These are phyloP conservation scores for Drosophila cyrtoloma DNA, from an alignment of 2,888 invertebrate genomes.

Conservation along the genomic window DNA sequence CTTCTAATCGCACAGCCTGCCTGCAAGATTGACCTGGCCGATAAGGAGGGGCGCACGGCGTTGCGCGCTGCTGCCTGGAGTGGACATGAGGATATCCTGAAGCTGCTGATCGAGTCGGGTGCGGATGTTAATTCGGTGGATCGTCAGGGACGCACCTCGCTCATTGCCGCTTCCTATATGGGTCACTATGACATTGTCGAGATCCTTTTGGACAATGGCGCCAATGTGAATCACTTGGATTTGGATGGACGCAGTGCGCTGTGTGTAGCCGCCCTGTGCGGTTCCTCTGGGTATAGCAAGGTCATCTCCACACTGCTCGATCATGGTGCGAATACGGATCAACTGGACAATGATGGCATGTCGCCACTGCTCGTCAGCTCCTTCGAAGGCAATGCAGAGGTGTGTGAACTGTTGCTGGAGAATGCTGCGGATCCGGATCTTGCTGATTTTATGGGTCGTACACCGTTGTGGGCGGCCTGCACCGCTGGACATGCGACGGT, in stretches of 20 bases:
- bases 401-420: constrained; percentile 95
- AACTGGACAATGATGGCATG: constrained; percentile 94
- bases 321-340: constrained; percentile 92
- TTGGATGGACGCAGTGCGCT: constrained; percentile 95
- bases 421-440: constrained; percentile 97
- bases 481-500: constrained; percentile 96
- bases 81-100: constrained; percentile 94
- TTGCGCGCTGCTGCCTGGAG: constrained; percentile 97
- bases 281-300: constrained; percentile 90
- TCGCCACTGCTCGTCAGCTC: constrained; percentile 95
- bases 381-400: constrained; percentile 96
- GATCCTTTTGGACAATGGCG: constrained; percentile 92
- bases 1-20: constrained; percentile 90
- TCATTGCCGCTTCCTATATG: constrained; percentile 98
- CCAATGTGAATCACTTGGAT: constrained; percentile 93
- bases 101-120: constrained; percentile 90
- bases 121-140: constrained; percentile 94
- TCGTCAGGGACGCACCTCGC: constrained; percentile 95
- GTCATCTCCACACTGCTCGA: constrained; percentile 91
- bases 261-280: constrained; percentile 94
- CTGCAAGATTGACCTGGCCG: constrained; percentile 94
- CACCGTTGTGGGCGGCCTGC: constrained; percentile 96
- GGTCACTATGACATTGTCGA: constrained; percentile 96
- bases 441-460: constrained; percentile 92
- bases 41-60: constrained; percentile 95